Evolutionary conservation across 2,113 vertebrate genomes (phyloP), one percentile per base, ranked within the genome.

Genomic region (Paraplagusia blochii): DNA sequence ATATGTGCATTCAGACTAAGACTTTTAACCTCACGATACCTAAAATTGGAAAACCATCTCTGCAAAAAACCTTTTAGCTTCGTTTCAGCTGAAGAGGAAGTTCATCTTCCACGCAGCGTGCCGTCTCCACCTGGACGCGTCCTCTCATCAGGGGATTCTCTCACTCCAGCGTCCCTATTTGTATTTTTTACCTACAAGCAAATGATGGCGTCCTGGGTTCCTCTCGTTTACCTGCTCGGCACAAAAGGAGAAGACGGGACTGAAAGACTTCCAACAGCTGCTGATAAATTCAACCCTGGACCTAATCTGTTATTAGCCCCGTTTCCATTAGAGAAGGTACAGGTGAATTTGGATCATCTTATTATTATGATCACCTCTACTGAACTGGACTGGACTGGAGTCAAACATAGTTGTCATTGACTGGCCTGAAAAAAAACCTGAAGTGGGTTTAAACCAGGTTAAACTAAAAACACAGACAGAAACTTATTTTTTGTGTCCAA

Each of bases 41-140:
- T 60, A 12, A 67, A 53, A 57, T 13, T 48, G 12, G 8, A n/a
- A 15, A 44, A 36, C 45, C 56, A 19, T 68, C 15, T 7, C 5
- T 11, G 4, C 10, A 12, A 12, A 39, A 39, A 16, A 57, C 46
- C 19, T 54, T 51, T 64, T 33, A 17, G 42, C 59, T 53, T 58
- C 46, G 59, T 71, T 10, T 46, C 15, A 13, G 44, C 40, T 18
- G 42, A 19, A 61, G 50, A 36, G 35, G 56, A 49, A 76, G 18
- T 62, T 77, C 74, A 83, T 83, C 53, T 62, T 13, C 10, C n/a
- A 16, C 80, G 18, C 82, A 80, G 71, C 39, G 2, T 50, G 69
- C 12, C 48, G 29, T 29, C 51, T 58, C 43, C 39, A 19, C 18
- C 55, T 45, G 45, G 44, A 43, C 17, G 48, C 34, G 63, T 64